A percentile compares a stretch with the other conserved stretches of the same genome.
These are phyloP conservation scores for Saccostrea cuccullata DNA, from an alignment of 1,140 invertebrate species.

Conservation along the genomic window DNA sequence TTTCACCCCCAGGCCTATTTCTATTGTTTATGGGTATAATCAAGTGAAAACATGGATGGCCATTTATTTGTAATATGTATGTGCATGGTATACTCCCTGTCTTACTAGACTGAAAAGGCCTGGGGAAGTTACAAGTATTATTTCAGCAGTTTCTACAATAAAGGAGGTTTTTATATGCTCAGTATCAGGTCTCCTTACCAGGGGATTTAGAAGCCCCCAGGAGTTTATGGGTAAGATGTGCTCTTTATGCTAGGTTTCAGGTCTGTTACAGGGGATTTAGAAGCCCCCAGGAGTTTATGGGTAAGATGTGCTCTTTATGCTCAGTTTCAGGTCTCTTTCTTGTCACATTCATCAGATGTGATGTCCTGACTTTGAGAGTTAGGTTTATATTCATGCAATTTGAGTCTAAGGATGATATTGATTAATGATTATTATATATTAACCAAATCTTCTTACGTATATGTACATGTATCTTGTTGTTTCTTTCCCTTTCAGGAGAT, in stretches of 20 bases:
- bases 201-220: too few relatives aligned
- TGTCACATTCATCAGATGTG: neutral
- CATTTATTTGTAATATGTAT: too few relatives aligned
- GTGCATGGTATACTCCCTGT: too few relatives aligned
- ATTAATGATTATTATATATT: neutral
- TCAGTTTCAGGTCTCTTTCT: neutral
- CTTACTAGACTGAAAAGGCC: too few relatives aligned
- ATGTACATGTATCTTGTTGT: constrained; percentile 2
- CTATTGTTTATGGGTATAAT: constrained; percentile 86
- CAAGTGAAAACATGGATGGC: constrained; percentile 80
- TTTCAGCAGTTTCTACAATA: too few relatives aligned
- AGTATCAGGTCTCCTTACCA: neutral
- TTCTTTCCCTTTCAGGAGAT: constrained; percentile 82
- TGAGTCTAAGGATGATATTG: too few relatives aligned
- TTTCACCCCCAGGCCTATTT: too few relatives aligned
- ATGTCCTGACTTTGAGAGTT: neutral
- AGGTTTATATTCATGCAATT: too few relatives aligned
- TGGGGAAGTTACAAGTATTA: too few relatives aligned
- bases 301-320: constrained; percentile 65
- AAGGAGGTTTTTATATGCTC: too few relatives aligned
- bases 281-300: constrained; percentile 91
- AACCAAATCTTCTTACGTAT: neutral
- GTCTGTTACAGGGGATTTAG: constrained; percentile 82
- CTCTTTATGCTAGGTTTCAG: neutral
- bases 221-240: constrained; percentile 85